A percentile compares a stretch with the other conserved stretches of the same genome.
phyloP scores from a whole-genome alignment of 2,113 vertebrate genomes.

The Piprites chloris region DNA sequence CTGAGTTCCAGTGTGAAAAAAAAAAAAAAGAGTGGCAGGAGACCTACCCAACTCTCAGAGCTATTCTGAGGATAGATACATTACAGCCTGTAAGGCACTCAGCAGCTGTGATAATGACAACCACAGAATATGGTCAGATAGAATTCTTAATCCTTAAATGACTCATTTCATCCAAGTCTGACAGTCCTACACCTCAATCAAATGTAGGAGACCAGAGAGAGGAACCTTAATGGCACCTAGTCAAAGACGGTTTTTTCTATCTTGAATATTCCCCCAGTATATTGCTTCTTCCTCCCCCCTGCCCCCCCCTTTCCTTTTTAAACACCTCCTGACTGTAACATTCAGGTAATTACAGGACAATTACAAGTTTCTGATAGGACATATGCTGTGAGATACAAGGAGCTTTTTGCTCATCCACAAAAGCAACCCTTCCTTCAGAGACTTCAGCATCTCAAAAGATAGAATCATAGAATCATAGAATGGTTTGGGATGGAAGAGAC shows the following conservation, averaged over 20 bases:
- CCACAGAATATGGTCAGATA: background rate
- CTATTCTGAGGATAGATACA: background rate
- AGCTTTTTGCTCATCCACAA: background rate
- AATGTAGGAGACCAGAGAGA: background rate
- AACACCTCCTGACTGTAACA: background rate
- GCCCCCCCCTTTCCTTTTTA: background rate
- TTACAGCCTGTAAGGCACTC: background rate
- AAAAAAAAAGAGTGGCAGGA: background rate
- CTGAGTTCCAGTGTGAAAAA: background rate
- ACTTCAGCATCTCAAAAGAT: background rate
- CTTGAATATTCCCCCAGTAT: background rate
- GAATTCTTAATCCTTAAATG: background rate
- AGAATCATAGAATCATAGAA: background rate
- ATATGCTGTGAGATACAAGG: background rate
- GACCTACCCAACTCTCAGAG: background rate
- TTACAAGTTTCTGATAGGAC: background rate
- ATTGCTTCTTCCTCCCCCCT: too few species aligned
- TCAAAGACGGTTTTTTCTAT: background rate
- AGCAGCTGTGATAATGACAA: background rate
- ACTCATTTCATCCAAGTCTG: background rate
- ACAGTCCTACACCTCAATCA: background rate
- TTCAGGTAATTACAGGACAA: background rate
- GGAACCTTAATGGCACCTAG: background rate
- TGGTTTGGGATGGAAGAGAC: background rate
- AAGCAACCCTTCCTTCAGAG: background rate